Conservation (phyloP, 2,888 invertebrate species). For the Selenia dentaria region DNA sequence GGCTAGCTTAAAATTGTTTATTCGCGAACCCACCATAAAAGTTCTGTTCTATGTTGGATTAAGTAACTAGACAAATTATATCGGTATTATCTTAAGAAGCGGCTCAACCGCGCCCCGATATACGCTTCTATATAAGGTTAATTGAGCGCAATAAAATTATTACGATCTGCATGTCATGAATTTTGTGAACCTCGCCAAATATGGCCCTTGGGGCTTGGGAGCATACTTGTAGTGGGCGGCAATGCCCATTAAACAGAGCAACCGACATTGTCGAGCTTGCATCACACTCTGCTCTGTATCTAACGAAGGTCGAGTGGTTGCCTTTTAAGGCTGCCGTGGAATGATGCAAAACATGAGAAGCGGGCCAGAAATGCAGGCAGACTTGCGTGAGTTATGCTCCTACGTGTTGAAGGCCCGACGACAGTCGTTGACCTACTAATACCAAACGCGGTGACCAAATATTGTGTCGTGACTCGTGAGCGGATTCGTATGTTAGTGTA, state of each 20-base stretch:
- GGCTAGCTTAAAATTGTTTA: no score
- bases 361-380: conserved; percentile 49
- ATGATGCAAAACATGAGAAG: conserved; percentile 51
- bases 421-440: conserved; percentile 61
- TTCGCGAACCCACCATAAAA: no score
- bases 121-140: conserved; percentile 4
- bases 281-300: conserved; percentile 32
- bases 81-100: no score
- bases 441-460: conserved; percentile 33
- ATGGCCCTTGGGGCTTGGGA: conserved; percentile 21
- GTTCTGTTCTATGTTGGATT: no score
- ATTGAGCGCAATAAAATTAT: conserved; percentile 11
- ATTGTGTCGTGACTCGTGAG: conserved; percentile 50
- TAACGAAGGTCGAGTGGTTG: conserved; percentile 31
- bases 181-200: conserved; percentile 24
- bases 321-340: conserved; percentile 32
- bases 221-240: conserved; percentile 30
- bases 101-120: no score
- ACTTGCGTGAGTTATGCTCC: conserved; percentile 43
- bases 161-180: conserved; percentile 15
- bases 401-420: conserved; percentile 43
- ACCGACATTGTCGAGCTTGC: conserved; percentile 30
- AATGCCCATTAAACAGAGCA: conserved; percentile 28
- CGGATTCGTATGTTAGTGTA: conserved; percentile 8
- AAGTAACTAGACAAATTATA: no score